Evolutionary conservation across 2,797 vertebrate species (phyloP).

Genomic region (Salmo trutta): DNA sequence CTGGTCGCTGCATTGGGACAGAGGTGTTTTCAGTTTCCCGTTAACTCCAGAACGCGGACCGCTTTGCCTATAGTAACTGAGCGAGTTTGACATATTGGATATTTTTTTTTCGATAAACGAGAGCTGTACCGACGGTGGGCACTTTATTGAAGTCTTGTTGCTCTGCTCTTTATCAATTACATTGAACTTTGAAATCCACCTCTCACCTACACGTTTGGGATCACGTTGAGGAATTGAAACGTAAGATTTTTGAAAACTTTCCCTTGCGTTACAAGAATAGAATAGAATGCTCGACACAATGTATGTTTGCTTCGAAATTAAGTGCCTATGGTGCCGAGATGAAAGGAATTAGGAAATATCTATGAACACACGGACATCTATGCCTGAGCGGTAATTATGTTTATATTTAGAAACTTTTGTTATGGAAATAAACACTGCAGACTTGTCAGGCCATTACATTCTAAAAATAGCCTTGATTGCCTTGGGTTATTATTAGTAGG

Average conservation of each 20-base stretch:
- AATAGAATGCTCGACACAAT: not conserved
- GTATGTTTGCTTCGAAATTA: not conserved
- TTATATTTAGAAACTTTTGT: not conserved
- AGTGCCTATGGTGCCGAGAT: no score
- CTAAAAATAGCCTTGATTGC: not conserved
- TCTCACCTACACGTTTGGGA: not conserved
- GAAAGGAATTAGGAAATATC: no score
- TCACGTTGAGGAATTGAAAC: not conserved
- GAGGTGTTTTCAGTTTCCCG: not conserved
- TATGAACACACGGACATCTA: no score
- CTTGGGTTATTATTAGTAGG: not conserved
- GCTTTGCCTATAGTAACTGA: not conserved
- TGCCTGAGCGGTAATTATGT: not conserved
- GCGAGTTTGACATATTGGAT: not conserved
- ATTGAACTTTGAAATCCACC: conserved; percentile 9
- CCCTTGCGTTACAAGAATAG: not conserved
- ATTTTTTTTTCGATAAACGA: not conserved
- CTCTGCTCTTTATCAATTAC: not conserved
- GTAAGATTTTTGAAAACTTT: conserved; percentile 3
- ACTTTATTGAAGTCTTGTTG: not conserved
- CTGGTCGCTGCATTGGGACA: conserved; percentile 2
- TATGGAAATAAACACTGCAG: not conserved
- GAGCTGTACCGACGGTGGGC: not conserved
- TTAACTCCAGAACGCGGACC: not conserved
- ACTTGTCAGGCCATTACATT: not conserved